Evolutionary conservation across 2,888 invertebrate genomes (phyloP).

Genomic region (Melipona beecheii): DNA sequence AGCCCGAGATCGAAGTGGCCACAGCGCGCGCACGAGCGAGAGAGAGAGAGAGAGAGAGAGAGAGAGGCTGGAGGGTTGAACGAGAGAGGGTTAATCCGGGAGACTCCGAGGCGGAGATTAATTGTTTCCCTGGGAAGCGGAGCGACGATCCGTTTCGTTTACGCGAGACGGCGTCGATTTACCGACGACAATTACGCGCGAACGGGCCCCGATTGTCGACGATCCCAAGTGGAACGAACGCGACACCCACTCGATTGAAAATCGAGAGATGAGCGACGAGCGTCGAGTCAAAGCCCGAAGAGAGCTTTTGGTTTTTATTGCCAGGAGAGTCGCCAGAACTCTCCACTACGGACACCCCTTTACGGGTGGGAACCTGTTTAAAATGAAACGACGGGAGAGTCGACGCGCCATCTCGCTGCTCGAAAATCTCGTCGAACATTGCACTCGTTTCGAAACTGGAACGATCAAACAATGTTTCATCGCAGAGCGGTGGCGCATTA

Average conservation of each 20-base stretch:
- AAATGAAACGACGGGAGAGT: not conserved
- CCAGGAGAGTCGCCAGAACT: not conserved
- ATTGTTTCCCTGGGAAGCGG: slow-evolving; percentile 19
- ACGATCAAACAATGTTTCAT: too few relatives aligned
- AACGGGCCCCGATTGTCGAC: not conserved
- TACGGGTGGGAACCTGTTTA: not conserved
- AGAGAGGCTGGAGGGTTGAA: not conserved
- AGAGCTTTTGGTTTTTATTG: not conserved
- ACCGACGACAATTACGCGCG: slow-evolving; percentile 24
- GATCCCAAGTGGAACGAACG: not conserved
- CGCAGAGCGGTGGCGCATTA: too few relatives aligned
- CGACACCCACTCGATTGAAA: slow-evolving; percentile 9
- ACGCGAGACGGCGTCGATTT: slow-evolving; percentile 28
- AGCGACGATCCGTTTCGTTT: slow-evolving; percentile 24
- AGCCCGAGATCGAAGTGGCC: not conserved
- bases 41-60: not conserved
- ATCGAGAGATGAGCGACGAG: not conserved
- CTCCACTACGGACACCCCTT: not conserved
- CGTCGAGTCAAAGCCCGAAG: not conserved
- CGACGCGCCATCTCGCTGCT: too few relatives aligned
- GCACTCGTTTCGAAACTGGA: too few relatives aligned
- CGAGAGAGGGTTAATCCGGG: slow-evolving; percentile 23
- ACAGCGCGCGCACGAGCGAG: not conserved
- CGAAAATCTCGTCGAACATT: too few relatives aligned
- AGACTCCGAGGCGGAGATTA: slow-evolving; percentile 39